Evolutionary conservation across 2,113 vertebrate species (phyloP), one percentile per base, ranked within the genome.

Genomic region (Mixornis gularis): DNA sequence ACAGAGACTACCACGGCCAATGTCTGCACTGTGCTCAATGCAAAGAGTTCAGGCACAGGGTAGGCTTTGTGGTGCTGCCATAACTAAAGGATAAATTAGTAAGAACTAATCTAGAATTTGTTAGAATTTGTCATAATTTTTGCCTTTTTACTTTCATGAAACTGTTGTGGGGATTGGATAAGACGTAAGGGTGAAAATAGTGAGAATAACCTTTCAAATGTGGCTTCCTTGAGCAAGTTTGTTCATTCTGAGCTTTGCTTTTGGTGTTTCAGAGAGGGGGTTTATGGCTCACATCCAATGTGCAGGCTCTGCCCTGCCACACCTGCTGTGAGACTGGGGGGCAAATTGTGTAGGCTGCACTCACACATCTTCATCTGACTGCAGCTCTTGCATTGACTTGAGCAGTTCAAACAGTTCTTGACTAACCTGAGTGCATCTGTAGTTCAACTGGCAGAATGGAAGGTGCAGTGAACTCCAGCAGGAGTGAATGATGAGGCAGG

Each of bases 241-340:
- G 12, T 63, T 91, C 24, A 52, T 92, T 90, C 58, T 68, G 32
- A 88, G 32, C 55, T 82, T 92, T 56, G 51, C 62, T 77, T 68
- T 69, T 13, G 8, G 41, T 25, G 26, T 79, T 89, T 82, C 40
- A 56, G 62, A 72, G 48, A 81, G 60, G 4, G 6, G 29, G 3
- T 29, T 32, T 78, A 8, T 19, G 41, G 36, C 13, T 81, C 29
- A 32, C 22, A 80, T 40, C 25, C 74, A 22, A 12, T 1, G 1
- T 32, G 16, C 70, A 41, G 44, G 10, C 27, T n/a, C 40, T 86
- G 72, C 44, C 65, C 72, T 74, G 30, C 24, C 30, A 24, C 0
- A 2, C 41, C 68, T 80, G 30, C 62, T 86, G 36, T 44, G 62
- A 64, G 58, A 62, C n/a, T 60, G 26, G 58, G 44, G n/a, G n/a